Percentiles rank a stretch among this genome's conserved stretches.
Conservation (phyloP, 2,888 invertebrate genomes). For the Oligia fasciuncula region DNA sequence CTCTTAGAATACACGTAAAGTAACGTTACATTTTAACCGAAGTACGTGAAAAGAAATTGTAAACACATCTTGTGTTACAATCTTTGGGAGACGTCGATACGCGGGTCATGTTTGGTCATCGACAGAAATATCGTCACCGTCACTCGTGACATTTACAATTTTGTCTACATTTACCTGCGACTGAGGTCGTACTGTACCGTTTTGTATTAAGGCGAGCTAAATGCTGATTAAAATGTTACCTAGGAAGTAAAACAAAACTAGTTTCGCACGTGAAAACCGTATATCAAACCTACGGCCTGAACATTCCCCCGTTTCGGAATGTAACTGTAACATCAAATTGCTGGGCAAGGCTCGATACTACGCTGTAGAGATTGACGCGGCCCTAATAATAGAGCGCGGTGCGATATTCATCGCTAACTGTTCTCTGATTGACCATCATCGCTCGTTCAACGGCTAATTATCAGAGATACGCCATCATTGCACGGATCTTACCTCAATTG, state of each 20-base stretch:
- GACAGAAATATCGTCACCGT: conserved; percentile 60
- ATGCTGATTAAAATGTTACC: conserved; percentile 30
- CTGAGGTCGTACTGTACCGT: conserved; percentile 12
- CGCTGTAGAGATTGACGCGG: conserved; percentile 75
- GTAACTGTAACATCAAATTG: conserved; percentile 81
- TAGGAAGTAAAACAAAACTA: conserved; percentile 36
- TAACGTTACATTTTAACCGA: conserved; percentile 73
- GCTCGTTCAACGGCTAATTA: conserved; percentile 78
- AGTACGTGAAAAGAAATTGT: conserved; percentile 72
- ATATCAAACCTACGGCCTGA: conserved; percentile 34
- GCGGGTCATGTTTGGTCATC: conserved; percentile 62
- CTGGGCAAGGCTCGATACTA: conserved; percentile 71
- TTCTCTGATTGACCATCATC: conserved; percentile 82
- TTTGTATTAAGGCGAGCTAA: conserved; percentile 31
- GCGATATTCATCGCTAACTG: conserved; percentile 86
- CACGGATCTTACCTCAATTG: conserved; percentile 69
- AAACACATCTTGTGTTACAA: conserved; percentile 63
- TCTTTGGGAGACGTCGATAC: conserved; percentile 56
- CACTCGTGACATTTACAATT: conserved; percentile 66
- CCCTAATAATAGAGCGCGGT: conserved; percentile 81
- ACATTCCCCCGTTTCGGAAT: conserved; percentile 69
- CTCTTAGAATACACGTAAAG: conserved; percentile 58
- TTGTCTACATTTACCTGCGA: conserved; percentile 51
- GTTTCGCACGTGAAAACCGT: conserved; percentile 36
- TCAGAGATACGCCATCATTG: conserved; percentile 73